Evolutionary conservation across 2,797 vertebrate species (phyloP), one percentile per base, ranked within the genome.

Genomic region (Halcyon smyrnensis): DNA sequence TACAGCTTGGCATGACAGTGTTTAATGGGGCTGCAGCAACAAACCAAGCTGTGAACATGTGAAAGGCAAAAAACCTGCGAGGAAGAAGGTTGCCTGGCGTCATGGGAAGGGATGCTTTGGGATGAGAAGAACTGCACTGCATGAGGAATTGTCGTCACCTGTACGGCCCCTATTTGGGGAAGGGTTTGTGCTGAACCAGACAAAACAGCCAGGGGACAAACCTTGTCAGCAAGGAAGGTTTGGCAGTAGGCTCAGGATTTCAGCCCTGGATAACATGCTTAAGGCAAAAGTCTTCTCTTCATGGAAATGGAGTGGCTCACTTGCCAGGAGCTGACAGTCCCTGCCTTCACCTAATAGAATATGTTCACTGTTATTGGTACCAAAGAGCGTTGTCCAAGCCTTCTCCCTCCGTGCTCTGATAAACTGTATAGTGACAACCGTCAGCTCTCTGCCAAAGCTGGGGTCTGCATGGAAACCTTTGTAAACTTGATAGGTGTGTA

Each of bases 401-500:
- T 85, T 64, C 86, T 92, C 79, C 75, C 39, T 94, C 69, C 36
- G 25, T 0, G 1, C 65, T 89, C 81, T 89, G 86, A 93, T 95
- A 69, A 91, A 83, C 78, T 92, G 71, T 21, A 4, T 4, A 50
- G 84, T 78, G 88, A 87, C 90, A 94, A 48, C 87, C 84, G 87
- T 92, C 94, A 84, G 57, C 67, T 91, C 71, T 62, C 84, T 95
- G 87, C 56, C 95, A 89, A 84, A 92, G 86, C 92, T 87, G 67
- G 62, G 74, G 74, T 50, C 73, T 68, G 45, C 34, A 6, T 0
- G 0, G 91, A 91, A 96, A 81, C 71, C 41, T 96, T 76, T 91
- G 88, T 89, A 73, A 77, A 95, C 92, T 89, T 6, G 9, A 37
- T 95, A 6, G 0, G 43, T 65, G 56, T 73, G 34, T 45, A 71